Conservation (phyloP, 2,797 vertebrate species). For the Epinephelus awoara region DNA sequence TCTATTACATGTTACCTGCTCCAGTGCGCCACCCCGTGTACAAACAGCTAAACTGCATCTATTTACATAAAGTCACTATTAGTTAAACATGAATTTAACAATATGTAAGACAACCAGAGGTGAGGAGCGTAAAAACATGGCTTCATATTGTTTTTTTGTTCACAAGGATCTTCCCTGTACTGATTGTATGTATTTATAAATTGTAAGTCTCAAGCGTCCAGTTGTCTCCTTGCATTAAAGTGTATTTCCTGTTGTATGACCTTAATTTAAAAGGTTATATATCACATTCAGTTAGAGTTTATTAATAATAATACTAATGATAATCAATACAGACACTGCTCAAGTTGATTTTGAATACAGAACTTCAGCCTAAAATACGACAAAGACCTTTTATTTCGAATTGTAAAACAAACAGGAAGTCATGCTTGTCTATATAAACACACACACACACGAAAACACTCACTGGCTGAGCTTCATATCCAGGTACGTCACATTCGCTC, state of each 20-base stretch:
- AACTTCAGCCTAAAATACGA: no score
- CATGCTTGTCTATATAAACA: neutral
- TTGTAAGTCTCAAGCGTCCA: neutral
- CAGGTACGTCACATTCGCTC: slow-evolving; percentile 90
- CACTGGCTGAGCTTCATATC: slow-evolving; percentile 94
- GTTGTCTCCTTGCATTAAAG: neutral
- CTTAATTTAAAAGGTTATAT: neutral
- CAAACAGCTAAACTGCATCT: no score
- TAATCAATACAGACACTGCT: neutral
- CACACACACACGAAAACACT: slow-evolving; percentile 70
- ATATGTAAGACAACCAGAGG: no score
- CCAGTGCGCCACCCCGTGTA: no score
- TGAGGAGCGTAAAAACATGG: no score
- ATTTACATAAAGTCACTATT: no score
- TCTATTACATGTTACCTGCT: no score
- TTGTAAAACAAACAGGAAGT: neutral
- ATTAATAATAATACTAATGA: neutral
- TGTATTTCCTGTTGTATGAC: no score
- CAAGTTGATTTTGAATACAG: neutral
- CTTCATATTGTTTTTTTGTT: no score
- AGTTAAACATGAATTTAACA: no score
- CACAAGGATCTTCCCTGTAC: neutral
- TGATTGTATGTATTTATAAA: neutral
- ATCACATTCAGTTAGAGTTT: neutral
- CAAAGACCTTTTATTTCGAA: no score